Conservation (phyloP, 2,113 vertebrate species). For the Suncus etruscus region DNA sequence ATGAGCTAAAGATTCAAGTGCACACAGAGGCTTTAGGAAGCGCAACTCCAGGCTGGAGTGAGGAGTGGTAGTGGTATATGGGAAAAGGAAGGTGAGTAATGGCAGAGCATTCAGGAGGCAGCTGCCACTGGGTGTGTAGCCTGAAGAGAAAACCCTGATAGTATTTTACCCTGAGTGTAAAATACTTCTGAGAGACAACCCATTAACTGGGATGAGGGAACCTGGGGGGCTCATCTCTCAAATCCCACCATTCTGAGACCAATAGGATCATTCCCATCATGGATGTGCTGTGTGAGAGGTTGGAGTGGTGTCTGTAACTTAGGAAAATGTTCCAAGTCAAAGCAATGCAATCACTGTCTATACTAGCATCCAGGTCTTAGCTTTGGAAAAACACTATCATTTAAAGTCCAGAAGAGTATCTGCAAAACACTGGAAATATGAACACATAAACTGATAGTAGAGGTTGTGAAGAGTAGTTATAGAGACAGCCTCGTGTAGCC, state of each 20-base stretch:
- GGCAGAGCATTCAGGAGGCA: neutral
- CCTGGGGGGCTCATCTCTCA: neutral
- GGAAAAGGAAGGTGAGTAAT: neutral
- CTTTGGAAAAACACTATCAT: neutral
- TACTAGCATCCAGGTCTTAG: neutral
- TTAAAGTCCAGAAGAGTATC: constrained; percentile 19
- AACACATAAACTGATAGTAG: neutral
- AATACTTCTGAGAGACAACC: neutral
- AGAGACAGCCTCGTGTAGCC: neutral
- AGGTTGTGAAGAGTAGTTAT: neutral
- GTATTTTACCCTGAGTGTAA: neutral
- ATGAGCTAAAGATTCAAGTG: constrained; percentile 2
- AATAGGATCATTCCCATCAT: neutral
- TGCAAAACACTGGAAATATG: neutral
- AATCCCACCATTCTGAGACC: neutral
- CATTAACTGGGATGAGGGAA: neutral
- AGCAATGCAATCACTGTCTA: neutral
- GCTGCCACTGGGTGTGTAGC: neutral
- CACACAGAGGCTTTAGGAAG: neutral
- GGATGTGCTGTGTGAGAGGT: neutral
- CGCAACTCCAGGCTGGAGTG: neutral
- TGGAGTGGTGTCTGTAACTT: neutral
- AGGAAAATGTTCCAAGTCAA: neutral
- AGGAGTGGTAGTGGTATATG: too few species aligned
- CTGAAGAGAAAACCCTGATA: neutral